Conservation (phyloP, 2,797 vertebrate genomes). For the Lemur catta region DNA sequence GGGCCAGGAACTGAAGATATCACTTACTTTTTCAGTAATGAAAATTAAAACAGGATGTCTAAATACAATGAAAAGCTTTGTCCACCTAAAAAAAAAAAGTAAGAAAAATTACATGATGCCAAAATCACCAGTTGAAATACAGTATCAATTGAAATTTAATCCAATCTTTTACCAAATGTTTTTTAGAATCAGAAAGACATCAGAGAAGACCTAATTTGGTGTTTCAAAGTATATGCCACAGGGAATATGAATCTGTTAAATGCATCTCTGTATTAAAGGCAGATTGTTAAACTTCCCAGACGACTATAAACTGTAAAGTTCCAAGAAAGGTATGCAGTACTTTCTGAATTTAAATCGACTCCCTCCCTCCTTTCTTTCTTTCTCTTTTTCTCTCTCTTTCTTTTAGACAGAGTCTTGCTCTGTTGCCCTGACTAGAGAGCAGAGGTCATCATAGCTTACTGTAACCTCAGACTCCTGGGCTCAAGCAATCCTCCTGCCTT, state of each 20-base stretch:
- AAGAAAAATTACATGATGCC: conserved; percentile 38
- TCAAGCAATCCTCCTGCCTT: no score
- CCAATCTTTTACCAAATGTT: neutral
- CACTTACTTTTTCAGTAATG: conserved; percentile 91
- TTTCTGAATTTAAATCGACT: neutral
- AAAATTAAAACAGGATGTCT: conserved; percentile 89
- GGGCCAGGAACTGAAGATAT: conserved; percentile 21
- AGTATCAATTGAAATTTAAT: neutral
- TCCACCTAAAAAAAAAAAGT: conserved; percentile 89
- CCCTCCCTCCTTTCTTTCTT: no score
- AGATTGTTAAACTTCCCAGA: neutral
- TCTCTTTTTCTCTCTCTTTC: no score
- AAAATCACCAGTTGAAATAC: neutral
- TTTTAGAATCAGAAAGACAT: neutral
- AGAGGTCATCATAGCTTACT: no score
- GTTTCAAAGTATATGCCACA: neutral
- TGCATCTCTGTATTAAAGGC: neutral
- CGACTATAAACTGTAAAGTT: neutral
- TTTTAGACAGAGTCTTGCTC: no score
- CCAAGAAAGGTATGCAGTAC: no score
- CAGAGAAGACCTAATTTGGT: neutral
- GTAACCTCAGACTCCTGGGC: no score
- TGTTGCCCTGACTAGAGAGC: no score
- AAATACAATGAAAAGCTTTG: conserved; percentile 84
- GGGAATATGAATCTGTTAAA: neutral